These are phyloP conservation scores for Phocoena phocoena DNA, from an alignment of 2,113 vertebrate species.

Conservation along the genomic window DNA sequence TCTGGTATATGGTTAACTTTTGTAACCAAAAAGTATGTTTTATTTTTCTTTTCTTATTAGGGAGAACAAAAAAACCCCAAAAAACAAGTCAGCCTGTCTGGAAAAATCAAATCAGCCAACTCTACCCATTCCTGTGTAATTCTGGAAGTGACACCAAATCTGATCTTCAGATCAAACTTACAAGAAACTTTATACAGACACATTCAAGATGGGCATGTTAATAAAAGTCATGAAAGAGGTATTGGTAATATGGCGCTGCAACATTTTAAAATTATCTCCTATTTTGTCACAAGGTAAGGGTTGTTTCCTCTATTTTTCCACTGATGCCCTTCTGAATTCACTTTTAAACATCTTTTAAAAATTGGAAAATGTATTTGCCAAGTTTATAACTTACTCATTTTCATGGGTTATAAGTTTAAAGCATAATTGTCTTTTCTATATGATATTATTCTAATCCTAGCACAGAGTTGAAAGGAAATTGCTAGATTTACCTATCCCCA, in stretches of 20 bases:
- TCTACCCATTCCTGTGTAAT: neutral
- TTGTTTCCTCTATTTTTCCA: neutral
- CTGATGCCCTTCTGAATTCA: constrained; percentile 28
- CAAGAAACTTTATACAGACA: neutral
- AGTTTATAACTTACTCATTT: constrained; percentile 47
- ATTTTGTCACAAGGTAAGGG: neutral
- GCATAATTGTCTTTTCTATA: constrained; percentile 37
- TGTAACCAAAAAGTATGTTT: neutral
- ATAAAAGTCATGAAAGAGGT: neutral
- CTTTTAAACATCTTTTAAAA: constrained; percentile 53
- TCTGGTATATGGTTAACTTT: neutral
- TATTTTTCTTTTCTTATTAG: neutral
- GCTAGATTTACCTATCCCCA: neutral
- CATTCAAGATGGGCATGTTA: neutral
- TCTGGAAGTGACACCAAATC: neutral
- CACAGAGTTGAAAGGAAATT: constrained; percentile 54
- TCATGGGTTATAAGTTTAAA: constrained; percentile 38
- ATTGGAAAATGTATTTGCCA: constrained; percentile 35
- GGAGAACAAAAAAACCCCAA: neutral
- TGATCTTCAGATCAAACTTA: neutral
- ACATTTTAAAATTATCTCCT: neutral
- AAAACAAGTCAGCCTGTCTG: neutral
- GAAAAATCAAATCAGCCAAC: neutral
- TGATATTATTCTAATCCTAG: constrained; percentile 27
- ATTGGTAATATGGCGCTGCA: neutral